These are phyloP conservation scores for Hypothenemus hampei DNA, from an alignment of 1,140 invertebrate genomes.

Conservation along the genomic window DNA sequence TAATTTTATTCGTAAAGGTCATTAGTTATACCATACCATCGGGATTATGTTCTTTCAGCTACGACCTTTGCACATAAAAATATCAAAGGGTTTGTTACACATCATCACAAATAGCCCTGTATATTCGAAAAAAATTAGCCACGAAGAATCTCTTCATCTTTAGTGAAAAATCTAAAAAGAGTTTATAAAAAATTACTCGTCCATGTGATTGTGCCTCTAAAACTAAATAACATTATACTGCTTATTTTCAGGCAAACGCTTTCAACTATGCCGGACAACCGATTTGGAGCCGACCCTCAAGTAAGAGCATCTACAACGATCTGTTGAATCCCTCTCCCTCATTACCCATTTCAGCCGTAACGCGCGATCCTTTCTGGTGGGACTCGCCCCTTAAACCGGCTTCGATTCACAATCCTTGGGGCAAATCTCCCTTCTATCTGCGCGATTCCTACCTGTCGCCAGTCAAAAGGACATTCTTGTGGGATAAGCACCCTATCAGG, in stretches of 20 bases:
- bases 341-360: constrained; percentile 70
- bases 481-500: constrained; percentile 82
- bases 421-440: constrained; percentile 69
- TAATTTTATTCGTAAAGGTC: too few relatives aligned
- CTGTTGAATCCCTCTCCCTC: constrained; percentile 70
- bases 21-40: too few relatives aligned
- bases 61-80: too few relatives aligned
- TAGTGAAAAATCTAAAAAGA: too few relatives aligned
- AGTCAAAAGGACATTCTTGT: constrained; percentile 80
- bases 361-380: constrained; percentile 76
- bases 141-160: too few relatives aligned
- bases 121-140: too few relatives aligned
- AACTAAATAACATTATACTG: constrained; percentile 3
- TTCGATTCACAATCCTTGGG: constrained; percentile 56
- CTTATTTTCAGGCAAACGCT: constrained; percentile 51
- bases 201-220: too few relatives aligned
- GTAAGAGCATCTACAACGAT: constrained; percentile 62
- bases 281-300: constrained; percentile 60
- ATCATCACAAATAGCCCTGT: too few relatives aligned
- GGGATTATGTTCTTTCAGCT: too few relatives aligned
- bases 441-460: constrained; percentile 82
- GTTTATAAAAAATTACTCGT: too few relatives aligned
- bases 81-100: too few relatives aligned
- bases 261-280: constrained; percentile 68
- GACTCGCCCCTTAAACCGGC: constrained; percentile 72